Conservation (phyloP, 2,888 invertebrate species). For the Pyrochroa serraticornis region DNA sequence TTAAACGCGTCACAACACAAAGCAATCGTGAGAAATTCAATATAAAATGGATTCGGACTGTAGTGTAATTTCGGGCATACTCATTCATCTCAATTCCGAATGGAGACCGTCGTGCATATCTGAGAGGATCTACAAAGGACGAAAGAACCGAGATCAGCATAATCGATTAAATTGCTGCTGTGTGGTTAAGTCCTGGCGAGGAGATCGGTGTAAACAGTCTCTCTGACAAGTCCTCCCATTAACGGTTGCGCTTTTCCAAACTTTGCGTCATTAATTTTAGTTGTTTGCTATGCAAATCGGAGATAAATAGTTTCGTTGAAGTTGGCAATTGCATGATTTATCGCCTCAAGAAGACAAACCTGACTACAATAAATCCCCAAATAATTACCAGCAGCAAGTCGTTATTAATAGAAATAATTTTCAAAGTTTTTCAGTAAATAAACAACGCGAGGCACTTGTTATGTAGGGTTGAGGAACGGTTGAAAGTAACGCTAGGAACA, state of each 20-base stretch:
- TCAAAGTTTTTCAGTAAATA: background rate
- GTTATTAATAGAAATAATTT: conserved; percentile 2
- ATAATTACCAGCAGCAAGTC: background rate
- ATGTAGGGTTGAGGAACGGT: conserved; percentile 16
- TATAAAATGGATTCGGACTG: conserved; percentile 33
- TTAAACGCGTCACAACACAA: conserved; percentile 14
- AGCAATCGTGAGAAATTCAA: conserved; percentile 31
- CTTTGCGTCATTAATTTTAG: conserved; percentile 44
- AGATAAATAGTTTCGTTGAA: conserved; percentile 31
- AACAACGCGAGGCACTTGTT: background rate
- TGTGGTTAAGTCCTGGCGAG: conserved; percentile 2
- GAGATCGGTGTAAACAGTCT: conserved; percentile 36
- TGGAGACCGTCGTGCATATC: conserved; percentile 40
- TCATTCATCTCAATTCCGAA: conserved; percentile 41
- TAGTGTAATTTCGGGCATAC: conserved; percentile 36
- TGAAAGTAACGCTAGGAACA: conserved; percentile 35
- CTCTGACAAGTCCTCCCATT: conserved; percentile 31
- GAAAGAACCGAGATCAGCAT: conserved; percentile 40
- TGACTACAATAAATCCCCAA: conserved; percentile 6
- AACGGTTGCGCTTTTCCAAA: conserved; percentile 42
- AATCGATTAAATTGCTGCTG: conserved; percentile 38
- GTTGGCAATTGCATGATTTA: conserved; percentile 27
- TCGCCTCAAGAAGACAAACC: conserved; percentile 17
- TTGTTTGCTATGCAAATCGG: conserved; percentile 37
- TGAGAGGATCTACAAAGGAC: conserved; percentile 36